These are phyloP conservation scores for Chunga burmeisteri DNA, from an alignment of 2,113 vertebrate genomes.

Conservation along the genomic window DNA sequence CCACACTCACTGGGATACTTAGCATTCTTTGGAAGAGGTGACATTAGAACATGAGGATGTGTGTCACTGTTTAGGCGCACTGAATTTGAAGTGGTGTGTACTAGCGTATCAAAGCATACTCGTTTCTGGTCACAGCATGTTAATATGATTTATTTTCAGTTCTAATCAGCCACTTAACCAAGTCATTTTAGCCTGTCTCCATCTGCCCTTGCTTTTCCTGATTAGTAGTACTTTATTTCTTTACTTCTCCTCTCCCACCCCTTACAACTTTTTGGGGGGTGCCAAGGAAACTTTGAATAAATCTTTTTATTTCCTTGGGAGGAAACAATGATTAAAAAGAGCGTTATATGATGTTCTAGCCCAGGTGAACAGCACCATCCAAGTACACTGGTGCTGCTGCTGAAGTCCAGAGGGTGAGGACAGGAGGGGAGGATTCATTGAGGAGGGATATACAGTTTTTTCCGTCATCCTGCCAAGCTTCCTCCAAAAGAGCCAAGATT, in stretches of 20 bases:
- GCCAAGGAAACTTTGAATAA: not conserved
- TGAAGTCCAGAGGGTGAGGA: not conserved
- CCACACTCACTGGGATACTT: not conserved
- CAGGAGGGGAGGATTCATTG: not conserved
- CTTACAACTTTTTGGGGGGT: not conserved
- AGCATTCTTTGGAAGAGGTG: not conserved
- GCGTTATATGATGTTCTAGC: not conserved
- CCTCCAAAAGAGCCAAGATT: constrained; percentile 19
- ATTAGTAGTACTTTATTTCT: not conserved
- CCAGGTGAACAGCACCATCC: not conserved
- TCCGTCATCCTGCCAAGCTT: constrained; percentile 10
- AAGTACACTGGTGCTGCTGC: not conserved
- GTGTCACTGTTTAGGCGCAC: not conserved
- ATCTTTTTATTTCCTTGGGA: not conserved
- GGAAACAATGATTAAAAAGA: not conserved
- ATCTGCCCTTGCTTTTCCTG: not conserved
- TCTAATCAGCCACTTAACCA: not conserved
- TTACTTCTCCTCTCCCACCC: not conserved
- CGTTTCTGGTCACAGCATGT: not conserved
- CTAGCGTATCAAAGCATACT: not conserved
- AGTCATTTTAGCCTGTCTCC: not conserved
- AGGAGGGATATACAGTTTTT: not conserved
- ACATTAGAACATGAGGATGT: not conserved
- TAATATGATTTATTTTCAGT: not conserved
- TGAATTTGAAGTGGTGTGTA: not conserved